Percentiles rank a stretch among this genome's conserved stretches.
phyloP scores from a whole-genome alignment of 2,113 vertebrate species.

The Hippocampus guttulatus region DNA sequence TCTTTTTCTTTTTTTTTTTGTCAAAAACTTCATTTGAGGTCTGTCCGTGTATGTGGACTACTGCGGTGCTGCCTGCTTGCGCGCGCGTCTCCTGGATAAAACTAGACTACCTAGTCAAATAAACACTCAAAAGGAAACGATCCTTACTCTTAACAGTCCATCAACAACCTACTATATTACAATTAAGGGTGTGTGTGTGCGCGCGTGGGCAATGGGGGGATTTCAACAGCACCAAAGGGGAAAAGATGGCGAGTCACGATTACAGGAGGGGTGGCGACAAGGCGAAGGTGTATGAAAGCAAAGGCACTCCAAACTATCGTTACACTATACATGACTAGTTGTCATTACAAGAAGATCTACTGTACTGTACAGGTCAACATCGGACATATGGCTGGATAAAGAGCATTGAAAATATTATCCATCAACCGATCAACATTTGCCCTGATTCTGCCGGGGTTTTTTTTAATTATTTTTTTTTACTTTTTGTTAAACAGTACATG shows the following conservation, averaged over 20 bases:
- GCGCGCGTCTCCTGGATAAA: slow-evolving; percentile 44
- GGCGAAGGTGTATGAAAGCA: slow-evolving; percentile 86
- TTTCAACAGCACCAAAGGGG: slow-evolving; percentile 73
- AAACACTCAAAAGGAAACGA: slow-evolving; percentile 51
- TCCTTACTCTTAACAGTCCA: slow-evolving; percentile 43
- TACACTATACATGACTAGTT: slow-evolving; percentile 99
- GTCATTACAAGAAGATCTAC: slow-evolving; percentile 99
- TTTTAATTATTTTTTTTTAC: slow-evolving; percentile 65
- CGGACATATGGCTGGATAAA: slow-evolving; percentile 99
- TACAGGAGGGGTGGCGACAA: slow-evolving; percentile 35
- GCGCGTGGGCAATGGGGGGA: not conserved
- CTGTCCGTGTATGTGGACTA: slow-evolving; percentile 18
- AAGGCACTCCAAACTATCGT: slow-evolving; percentile 99
- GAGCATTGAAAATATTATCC: slow-evolving; percentile 87
- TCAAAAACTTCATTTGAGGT: slow-evolving; percentile 30
- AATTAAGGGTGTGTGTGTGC: slow-evolving; percentile 34
- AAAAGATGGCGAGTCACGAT: slow-evolving; percentile 57
- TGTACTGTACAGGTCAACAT: slow-evolving; percentile 95
- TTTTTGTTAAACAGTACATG: slow-evolving; percentile 86
- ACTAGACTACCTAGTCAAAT: slow-evolving; percentile 48
- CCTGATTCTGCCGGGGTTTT: slow-evolving; percentile 75
- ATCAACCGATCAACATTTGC: slow-evolving; percentile 88
- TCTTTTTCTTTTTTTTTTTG: not conserved
- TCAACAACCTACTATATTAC: slow-evolving; percentile 48
- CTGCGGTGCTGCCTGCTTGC: slow-evolving; percentile 29